These are phyloP conservation scores for Lymantria monacha DNA, from an alignment of 2,888 invertebrate genomes.

Conservation along the genomic window DNA sequence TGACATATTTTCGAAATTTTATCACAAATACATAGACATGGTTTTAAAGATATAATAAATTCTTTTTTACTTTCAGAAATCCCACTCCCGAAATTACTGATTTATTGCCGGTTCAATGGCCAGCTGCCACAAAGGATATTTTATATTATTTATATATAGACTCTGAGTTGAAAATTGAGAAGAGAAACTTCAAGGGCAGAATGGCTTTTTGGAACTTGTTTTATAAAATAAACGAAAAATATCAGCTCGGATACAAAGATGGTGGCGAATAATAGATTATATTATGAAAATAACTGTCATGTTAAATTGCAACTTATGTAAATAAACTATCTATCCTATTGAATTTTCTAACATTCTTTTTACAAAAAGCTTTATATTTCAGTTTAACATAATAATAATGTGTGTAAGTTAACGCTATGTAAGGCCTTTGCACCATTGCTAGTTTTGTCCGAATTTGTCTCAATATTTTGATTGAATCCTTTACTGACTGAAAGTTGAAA, in stretches of 20 bases:
- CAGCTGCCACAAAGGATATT: constrained; percentile 25
- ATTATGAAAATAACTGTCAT: neutral
- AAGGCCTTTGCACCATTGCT: no score
- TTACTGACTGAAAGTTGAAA: no score
- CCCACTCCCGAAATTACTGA: constrained; percentile 42
- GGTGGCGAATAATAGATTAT: neutral
- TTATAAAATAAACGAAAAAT: constrained; percentile 33
- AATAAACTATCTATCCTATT: neutral
- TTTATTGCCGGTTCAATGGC: constrained; percentile 41
- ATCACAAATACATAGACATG: no score
- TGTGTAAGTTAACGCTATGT: no score
- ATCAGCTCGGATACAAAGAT: constrained; percentile 21
- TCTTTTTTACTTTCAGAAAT: constrained; percentile 32
- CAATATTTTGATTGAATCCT: no score
- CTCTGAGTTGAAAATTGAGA: constrained; percentile 30
- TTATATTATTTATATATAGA: constrained; percentile 36
- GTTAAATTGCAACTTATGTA: neutral
- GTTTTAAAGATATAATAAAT: no score
- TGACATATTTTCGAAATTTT: no score
- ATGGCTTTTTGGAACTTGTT: constrained; percentile 49
- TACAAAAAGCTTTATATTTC: no score
- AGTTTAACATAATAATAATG: no score
- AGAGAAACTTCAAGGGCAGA: constrained; percentile 35
- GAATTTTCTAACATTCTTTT: no score
- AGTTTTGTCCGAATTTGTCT: no score